Percentiles rank a stretch among this genome's conserved stretches.
Conservation (phyloP, 2,888 invertebrate genomes). For the Xylota sylvarum region DNA sequence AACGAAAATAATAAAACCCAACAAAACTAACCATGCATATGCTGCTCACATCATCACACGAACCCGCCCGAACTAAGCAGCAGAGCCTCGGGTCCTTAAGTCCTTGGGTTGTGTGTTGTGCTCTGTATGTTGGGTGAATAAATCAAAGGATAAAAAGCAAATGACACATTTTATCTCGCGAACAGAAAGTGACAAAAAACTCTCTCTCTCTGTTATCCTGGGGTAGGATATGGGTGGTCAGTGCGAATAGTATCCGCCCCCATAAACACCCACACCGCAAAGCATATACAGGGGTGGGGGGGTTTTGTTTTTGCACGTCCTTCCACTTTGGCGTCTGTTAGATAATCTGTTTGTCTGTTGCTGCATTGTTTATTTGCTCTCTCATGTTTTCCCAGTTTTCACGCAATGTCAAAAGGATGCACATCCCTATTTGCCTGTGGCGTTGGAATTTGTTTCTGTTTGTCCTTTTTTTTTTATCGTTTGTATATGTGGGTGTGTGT, state of each 20-base stretch:
- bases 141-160: conserved; percentile 75
- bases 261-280: conserved; percentile 30
- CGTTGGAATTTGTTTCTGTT: conserved; percentile 42
- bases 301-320: conserved; percentile 33
- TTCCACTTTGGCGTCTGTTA: conserved; percentile 72
- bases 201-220: conserved; percentile 9
- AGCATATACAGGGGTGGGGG: conserved; percentile 16
- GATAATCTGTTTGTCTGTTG: conserved; percentile 75
- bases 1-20: conserved; percentile 64
- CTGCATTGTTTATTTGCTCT: conserved; percentile 72
- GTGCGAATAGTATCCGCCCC: conserved; percentile 13
- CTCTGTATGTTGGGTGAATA: conserved; percentile 60
- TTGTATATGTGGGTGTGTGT: too few relatives aligned
- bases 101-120: conserved; percentile 42
- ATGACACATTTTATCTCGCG: conserved; percentile 76
- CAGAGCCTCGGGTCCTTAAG: conserved; percentile 6
- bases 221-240: conserved; percentile 46
- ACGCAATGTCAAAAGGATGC: conserved; percentile 74
- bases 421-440: conserved; percentile 65
- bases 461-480: conserved; percentile 28
- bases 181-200: conserved; percentile 71
- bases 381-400: conserved; percentile 57
- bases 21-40: conserved; percentile 57
- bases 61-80: conserved; percentile 1
- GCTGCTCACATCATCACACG: conserved; percentile 41